Percentiles rank a stretch among this genome's conserved stretches.
These are phyloP conservation scores for Lota lota DNA, from an alignment of 2,113 vertebrate genomes.

Conservation along the genomic window DNA sequence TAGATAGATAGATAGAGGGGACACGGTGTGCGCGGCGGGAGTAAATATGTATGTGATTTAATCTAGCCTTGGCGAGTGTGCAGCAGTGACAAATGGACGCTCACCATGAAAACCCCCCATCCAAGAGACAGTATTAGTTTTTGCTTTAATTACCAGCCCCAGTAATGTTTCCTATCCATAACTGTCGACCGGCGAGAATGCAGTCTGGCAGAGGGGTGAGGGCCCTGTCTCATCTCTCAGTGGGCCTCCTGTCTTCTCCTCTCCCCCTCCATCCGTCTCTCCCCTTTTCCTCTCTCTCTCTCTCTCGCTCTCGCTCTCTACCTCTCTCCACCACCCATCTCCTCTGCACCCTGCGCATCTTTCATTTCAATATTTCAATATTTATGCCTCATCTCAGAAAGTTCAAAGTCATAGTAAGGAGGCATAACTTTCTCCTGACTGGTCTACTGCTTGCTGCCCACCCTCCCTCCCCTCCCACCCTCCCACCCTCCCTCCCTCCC, in stretches of 20 bases:
- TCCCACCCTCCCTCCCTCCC: background rate
- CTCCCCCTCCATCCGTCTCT: constrained; percentile 58
- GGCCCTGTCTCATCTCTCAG: constrained; percentile 94
- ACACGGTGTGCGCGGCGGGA: constrained; percentile 48
- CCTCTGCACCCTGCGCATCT: constrained; percentile 76
- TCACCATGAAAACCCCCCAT: constrained; percentile 83
- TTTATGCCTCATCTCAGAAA: constrained; percentile 84
- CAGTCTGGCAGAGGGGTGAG: constrained; percentile 87
- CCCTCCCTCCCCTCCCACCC: background rate
- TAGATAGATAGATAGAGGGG: constrained; percentile 10
- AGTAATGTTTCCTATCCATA: constrained; percentile 98
- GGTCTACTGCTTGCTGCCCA: constrained; percentile 22
- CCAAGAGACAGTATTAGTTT: constrained; percentile 96
- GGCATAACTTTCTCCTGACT: constrained; percentile 75
- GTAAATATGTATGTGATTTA: constrained; percentile 84
- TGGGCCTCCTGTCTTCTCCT: constrained; percentile 82
- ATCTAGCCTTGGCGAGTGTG: constrained; percentile 79
- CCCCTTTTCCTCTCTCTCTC: constrained; percentile 58
- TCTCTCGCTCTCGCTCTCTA: constrained; percentile 64
- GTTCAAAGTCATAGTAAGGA: constrained; percentile 93
- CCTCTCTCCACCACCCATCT: constrained; percentile 68
- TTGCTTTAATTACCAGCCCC: constrained; percentile 96
- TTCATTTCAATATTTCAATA: constrained; percentile 98
- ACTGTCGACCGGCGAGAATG: constrained; percentile 92
- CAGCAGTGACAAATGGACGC: constrained; percentile 91